Percentiles rank a stretch among this genome's conserved stretches.
These are phyloP conservation scores for Oreotrochilus melanogaster DNA, from an alignment of 2,113 vertebrate genomes.

Conservation along the genomic window DNA sequence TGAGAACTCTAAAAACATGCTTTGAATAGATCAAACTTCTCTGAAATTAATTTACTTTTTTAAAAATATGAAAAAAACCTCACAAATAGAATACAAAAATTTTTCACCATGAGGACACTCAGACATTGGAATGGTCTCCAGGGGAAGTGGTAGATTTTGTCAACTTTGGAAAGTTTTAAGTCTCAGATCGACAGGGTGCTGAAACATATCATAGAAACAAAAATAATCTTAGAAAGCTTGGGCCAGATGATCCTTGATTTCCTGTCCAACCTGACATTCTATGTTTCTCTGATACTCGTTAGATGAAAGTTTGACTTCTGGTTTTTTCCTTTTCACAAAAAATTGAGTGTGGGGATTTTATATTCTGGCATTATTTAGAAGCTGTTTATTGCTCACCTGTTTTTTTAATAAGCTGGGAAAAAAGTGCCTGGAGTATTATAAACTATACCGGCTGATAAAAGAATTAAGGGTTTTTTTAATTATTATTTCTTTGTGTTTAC, in stretches of 20 bases:
- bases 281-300: too few species aligned
- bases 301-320: too few species aligned
- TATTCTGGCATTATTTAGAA: neutral
- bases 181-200: too few species aligned
- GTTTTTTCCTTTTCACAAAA: neutral
- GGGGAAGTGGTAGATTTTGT: too few species aligned
- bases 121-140: too few species aligned
- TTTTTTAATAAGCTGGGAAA: neutral
- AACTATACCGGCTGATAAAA: neutral
- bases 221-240: too few species aligned
- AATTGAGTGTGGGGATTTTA: neutral
- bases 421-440: neutral
- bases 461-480: neutral
- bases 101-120: too few species aligned
- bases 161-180: too few species aligned
- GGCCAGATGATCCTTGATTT: too few species aligned
- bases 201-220: too few species aligned
- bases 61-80: neutral
- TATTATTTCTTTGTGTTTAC: neutral
- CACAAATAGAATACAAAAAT: neutral
- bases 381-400: neutral
- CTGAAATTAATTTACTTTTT: neutral
- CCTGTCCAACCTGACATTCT: too few species aligned
- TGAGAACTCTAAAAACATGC: neutral
- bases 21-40: neutral